These are phyloP conservation scores for Paguma larvata DNA, from an alignment of 2,797 vertebrate species.

Conservation along the genomic window DNA sequence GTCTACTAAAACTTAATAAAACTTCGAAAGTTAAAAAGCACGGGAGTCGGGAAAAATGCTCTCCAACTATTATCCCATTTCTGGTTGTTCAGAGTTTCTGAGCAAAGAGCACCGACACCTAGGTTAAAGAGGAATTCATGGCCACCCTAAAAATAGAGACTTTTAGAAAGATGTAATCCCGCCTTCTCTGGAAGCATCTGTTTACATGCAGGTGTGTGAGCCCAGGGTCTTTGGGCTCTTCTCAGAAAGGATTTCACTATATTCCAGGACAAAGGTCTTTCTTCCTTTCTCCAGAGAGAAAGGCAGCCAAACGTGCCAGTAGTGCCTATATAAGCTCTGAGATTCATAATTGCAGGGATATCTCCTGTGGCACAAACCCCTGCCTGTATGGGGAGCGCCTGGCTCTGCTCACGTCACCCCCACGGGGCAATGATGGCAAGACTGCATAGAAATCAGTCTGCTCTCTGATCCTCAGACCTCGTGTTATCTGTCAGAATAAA, in stretches of 20 bases:
- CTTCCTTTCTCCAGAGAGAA: not conserved
- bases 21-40: not conserved
- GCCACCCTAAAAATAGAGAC: not conserved
- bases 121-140: not conserved
- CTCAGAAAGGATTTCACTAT: not conserved
- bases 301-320: not conserved
- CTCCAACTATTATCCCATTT: not conserved
- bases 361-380: not conserved
- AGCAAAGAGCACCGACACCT: not conserved
- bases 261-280: not conserved
- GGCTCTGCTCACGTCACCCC: not conserved
- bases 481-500: not conserved
- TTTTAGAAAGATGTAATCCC: not conserved
- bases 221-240: not conserved
- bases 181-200: not conserved
- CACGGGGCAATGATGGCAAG: not conserved
- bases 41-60: not conserved
- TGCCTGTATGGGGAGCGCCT: not conserved
- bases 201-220: not conserved
- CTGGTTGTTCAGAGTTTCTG: not conserved
- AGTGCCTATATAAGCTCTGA: not conserved
- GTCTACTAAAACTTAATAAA: not conserved
- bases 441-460: not conserved
- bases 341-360: not conserved
- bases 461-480: not conserved